These are phyloP conservation scores for Myathropa florea DNA, from an alignment of 2,888 invertebrate species.

Conservation along the genomic window DNA sequence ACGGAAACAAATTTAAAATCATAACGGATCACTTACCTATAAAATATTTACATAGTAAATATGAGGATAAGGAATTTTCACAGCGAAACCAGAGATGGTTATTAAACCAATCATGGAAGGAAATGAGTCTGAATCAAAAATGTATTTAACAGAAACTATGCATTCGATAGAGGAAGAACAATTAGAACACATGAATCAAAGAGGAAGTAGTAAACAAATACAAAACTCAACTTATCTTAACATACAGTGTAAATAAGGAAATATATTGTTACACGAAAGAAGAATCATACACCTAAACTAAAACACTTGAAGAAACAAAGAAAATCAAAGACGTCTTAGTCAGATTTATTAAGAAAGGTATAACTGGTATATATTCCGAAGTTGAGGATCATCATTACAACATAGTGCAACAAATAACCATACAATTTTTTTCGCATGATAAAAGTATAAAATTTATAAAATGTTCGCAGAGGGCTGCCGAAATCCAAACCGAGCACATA, in stretches of 20 bases:
- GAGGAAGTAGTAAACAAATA: slow-evolving; percentile 4
- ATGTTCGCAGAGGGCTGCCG: too few relatives aligned
- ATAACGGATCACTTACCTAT: slow-evolving; percentile 8
- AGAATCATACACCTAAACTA: too few relatives aligned
- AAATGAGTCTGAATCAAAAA: too few relatives aligned
- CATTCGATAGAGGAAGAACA: not conserved
- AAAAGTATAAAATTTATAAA: slow-evolving; percentile 24
- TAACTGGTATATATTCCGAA: too few relatives aligned
- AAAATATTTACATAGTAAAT: slow-evolving; percentile 10
- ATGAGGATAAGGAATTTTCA: slow-evolving; percentile 3
- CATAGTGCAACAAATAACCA: too few relatives aligned
- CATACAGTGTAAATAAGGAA: not conserved
- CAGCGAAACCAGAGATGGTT: not conserved
- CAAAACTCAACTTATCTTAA: not conserved
- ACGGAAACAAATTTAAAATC: slow-evolving; percentile 6
- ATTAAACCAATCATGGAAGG: too few relatives aligned
- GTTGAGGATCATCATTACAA: too few relatives aligned
- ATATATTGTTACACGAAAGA: not conserved
- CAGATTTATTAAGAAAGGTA: too few relatives aligned
- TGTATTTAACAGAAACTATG: not conserved
- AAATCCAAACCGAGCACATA: too few relatives aligned
- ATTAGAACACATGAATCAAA: not conserved
- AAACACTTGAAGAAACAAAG: too few relatives aligned
- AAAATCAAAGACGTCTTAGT: too few relatives aligned
- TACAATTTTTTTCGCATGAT: too few relatives aligned